A percentile compares a stretch with the other conserved stretches of the same genome.
Evolutionary conservation across 2,888 invertebrate species (phyloP).

Genomic region (Escarpia spicata): DNA sequence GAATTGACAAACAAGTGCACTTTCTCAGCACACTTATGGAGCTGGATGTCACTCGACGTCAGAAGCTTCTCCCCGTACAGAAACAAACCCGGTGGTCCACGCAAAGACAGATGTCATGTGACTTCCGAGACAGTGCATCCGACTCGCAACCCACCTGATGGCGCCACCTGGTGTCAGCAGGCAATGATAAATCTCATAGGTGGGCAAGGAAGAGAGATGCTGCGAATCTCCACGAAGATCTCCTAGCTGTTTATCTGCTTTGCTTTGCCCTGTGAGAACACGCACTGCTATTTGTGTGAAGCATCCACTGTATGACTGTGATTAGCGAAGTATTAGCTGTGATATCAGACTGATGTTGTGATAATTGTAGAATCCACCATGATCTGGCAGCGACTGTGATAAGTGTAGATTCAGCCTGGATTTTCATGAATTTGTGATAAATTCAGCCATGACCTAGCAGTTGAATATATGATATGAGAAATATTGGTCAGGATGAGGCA

Average conservation of each 20-base stretch:
- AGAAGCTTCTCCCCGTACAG: background rate
- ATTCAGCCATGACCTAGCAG: background rate
- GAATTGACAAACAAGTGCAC: background rate
- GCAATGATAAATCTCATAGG: background rate
- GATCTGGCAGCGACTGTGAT: conserved; percentile 3
- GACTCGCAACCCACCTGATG: background rate
- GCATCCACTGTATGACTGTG: background rate
- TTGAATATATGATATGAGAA: background rate
- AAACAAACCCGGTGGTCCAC: background rate
- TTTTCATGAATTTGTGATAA: background rate
- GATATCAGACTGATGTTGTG: background rate
- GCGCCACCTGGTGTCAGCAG: background rate
- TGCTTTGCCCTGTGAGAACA: background rate
- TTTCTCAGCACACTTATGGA: background rate
- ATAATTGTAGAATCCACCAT: background rate
- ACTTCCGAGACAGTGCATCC: background rate
- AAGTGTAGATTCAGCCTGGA: background rate
- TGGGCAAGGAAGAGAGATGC: background rate
- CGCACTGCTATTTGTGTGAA: background rate
- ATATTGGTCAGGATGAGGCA: background rate
- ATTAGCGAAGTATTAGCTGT: background rate
- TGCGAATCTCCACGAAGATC: background rate
- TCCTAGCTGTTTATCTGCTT: background rate
- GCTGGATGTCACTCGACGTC: background rate
- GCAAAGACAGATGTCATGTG: background rate